phyloP scores from a whole-genome alignment of 1,140 invertebrate species.

The Aleiodes sp. region DNA sequence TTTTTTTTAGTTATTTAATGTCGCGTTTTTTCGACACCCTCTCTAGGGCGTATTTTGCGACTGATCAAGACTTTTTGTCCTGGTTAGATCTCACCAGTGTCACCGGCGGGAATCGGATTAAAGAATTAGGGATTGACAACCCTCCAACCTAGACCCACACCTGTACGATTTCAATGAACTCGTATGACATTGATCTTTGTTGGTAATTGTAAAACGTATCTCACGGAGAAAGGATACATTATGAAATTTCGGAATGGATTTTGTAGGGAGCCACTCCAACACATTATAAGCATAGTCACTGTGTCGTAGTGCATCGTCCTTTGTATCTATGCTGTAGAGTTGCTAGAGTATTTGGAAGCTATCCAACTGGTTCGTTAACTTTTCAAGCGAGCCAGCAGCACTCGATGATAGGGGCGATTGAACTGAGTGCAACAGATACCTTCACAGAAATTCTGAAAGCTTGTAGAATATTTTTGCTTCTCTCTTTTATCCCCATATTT shows the following conservation, averaged over 20 bases:
- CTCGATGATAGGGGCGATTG: background rate
- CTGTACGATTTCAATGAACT: conserved; percentile 27
- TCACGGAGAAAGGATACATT: background rate
- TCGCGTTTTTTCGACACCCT: too few relatives aligned
- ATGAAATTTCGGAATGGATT: background rate
- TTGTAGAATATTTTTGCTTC: too few relatives aligned
- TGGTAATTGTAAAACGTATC: background rate
- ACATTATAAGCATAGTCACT: background rate
- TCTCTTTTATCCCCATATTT: too few relatives aligned
- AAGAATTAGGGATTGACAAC: background rate
- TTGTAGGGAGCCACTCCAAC: too few relatives aligned
- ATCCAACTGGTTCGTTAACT: conserved; percentile 13
- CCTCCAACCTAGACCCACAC: background rate
- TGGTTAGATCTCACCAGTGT: too few relatives aligned
- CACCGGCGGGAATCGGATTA: background rate
- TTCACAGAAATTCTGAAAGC: background rate
- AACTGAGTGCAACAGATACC: conserved; percentile 3
- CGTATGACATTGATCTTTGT: conserved; percentile 13
- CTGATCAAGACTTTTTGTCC: too few relatives aligned
- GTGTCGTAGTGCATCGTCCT: too few relatives aligned
- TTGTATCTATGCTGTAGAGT: too few relatives aligned
- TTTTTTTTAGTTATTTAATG: too few relatives aligned
- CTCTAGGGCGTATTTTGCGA: too few relatives aligned
- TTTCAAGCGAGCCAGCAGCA: conserved; percentile 2
- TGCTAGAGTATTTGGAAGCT: background rate